Percentiles rank a stretch among this genome's conserved stretches.
phyloP scores from a whole-genome alignment of 2,888 invertebrate genomes.

The Ophion ellenae region DNA sequence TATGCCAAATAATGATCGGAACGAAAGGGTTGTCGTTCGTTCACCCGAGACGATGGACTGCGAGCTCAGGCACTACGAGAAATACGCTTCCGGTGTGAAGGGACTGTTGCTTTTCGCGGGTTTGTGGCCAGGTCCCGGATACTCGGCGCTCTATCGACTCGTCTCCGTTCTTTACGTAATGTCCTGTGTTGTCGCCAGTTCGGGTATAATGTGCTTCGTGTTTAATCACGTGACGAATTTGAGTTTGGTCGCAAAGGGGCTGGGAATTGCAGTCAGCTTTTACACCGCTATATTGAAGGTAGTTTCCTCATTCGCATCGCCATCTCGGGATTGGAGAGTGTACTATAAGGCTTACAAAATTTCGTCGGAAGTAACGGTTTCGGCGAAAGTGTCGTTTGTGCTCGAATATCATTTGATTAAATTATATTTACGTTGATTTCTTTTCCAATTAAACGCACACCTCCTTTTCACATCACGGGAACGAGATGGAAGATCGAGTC shows the following conservation, averaged over 20 bases:
- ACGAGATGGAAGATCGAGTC: too few relatives aligned
- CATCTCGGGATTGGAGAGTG: neutral
- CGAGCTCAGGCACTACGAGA: neutral
- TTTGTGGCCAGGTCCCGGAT: conserved; percentile 43
- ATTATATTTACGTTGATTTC: too few relatives aligned
- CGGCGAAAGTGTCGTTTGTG: too few relatives aligned
- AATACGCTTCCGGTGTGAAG: conserved; percentile 37
- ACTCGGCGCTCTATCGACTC: neutral
- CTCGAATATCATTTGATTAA: too few relatives aligned
- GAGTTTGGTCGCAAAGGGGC: conserved; percentile 35
- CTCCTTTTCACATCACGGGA: too few relatives aligned
- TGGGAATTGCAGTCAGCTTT: conserved; percentile 39
- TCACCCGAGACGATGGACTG: neutral
- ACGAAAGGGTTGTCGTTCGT: neutral
- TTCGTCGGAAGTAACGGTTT: too few relatives aligned
- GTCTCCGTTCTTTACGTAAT: conserved; percentile 16
- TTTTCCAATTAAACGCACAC: too few relatives aligned
- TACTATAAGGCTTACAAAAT: too few relatives aligned
- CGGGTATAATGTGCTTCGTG: conserved; percentile 40
- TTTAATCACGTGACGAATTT: conserved; percentile 29
- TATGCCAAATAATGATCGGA: neutral
- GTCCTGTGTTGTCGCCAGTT: neutral
- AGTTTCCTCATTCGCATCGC: neutral
- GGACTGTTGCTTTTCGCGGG: conserved; percentile 46
- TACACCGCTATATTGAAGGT: conserved; percentile 44